Evolutionary conservation across 2,797 vertebrate species (phyloP), one percentile per base, ranked within the genome.

Genomic region (Acipenser oxyrinchus): DNA sequence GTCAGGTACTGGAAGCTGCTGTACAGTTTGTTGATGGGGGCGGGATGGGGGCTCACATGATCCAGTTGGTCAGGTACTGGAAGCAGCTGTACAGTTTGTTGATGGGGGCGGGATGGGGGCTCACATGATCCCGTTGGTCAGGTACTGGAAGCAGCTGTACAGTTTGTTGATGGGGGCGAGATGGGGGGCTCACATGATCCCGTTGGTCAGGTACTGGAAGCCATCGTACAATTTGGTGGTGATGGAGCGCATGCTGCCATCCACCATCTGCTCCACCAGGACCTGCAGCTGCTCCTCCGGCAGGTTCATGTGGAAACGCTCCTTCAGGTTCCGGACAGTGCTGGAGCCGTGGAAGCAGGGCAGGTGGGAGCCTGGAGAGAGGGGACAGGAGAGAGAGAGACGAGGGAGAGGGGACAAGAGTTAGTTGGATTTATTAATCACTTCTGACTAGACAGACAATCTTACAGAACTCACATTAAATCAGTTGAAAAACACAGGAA

Each of bases 181-280:
- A 7, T 3, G 48, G 52, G 2, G 1, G 8, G 10, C 2, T 94
- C 91, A 98, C 95, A 98, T 98, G 91, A 98, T 98, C 88, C 95
- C 96, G 0, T 98, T 98, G 89, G 95, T 97, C 81, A 98, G 87
- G 89, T 98, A 98, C 88, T 98, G 96, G 88, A 98, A 98, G 77
- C 94, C 94, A 0, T 98, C 96, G 6, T 98, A 98, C 52, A 98
- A 92, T 48, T 94, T 94, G 81, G 95, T 98, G 84, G 96, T 98
- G 74, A 98, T 88, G 0, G 95, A 98, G 10, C 94, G 83, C 91
- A 98, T 92, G 72, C 94, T 96, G 37, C 93, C 94, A 0, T 96
- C 94, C 67, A 98, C 96, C 89, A 98, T 86, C 88, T 96, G 94
- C 52, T 97, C 90, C 37, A 98, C 78, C 65, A 95, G 85, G 13